Conservation (phyloP, 2,113 vertebrate species). For the Myiozetetes cayanensis region DNA sequence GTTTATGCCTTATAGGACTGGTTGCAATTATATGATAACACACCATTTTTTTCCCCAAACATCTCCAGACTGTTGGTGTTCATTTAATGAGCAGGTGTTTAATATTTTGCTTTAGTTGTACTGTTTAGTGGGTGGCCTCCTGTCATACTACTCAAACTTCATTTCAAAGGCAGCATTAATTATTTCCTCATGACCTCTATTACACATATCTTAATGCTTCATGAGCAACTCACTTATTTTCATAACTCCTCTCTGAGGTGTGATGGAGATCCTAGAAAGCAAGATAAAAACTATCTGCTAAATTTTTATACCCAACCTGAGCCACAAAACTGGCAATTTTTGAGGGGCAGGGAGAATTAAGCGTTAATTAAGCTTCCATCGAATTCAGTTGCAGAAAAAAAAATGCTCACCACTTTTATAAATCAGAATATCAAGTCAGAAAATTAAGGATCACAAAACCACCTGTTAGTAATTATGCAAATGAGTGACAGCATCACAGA, state of each 20-base stretch:
- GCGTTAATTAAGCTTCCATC: background rate
- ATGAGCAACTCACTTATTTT: background rate
- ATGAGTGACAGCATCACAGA: slow-evolving; percentile 13
- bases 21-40: background rate
- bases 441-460: slow-evolving; percentile 2
- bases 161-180: slow-evolving; percentile 19
- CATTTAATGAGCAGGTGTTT: slow-evolving; percentile 25
- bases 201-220: background rate
- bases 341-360: background rate
- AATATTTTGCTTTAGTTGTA: background rate
- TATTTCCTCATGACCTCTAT: slow-evolving; percentile 11
- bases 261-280: background rate
- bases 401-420: background rate
- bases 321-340: background rate
- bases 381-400: background rate
- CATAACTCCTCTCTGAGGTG: background rate
- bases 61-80: background rate
- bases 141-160: background rate
- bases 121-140: background rate
- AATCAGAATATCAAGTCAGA: background rate
- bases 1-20: background rate
- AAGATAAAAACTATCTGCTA: background rate
- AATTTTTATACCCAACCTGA: background rate
- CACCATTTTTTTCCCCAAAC: background rate
- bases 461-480: slow-evolving; percentile 42